Percentiles rank a stretch among this genome's conserved stretches.
phyloP scores from a whole-genome alignment of 2,113 vertebrate species.

The Pseudorhombus dupliciocellatus region DNA sequence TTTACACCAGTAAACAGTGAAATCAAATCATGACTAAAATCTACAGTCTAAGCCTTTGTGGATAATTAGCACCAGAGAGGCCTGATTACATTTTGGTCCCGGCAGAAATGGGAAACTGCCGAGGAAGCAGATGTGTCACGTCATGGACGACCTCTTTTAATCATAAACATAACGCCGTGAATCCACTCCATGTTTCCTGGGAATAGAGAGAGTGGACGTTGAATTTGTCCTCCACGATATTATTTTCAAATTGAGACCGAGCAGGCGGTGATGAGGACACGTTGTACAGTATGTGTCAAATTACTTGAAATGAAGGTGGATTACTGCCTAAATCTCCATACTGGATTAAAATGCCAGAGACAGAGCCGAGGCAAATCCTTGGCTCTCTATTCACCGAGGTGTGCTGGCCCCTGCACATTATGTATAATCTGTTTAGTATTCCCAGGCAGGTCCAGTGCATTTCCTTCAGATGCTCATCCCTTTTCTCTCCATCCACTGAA shows the following conservation, averaged over 20 bases:
- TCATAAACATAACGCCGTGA: constrained; percentile 3
- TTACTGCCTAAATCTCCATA: constrained; percentile 72
- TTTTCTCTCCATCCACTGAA: constrained; percentile 63
- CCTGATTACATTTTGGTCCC: constrained; percentile 1
- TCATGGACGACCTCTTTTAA: not conserved
- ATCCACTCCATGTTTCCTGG: not conserved
- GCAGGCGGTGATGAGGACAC: constrained; percentile 5
- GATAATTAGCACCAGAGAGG: not conserved
- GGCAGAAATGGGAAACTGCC: not conserved
- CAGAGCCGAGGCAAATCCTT: constrained; percentile 78
- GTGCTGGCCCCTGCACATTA: constrained; percentile 52
- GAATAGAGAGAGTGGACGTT: not conserved
- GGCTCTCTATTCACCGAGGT: constrained; percentile 73
- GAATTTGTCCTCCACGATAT: not conserved
- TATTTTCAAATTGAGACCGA: constrained; percentile 18
- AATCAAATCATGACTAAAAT: not conserved
- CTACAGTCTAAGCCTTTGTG: not conserved
- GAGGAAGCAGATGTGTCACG: not conserved
- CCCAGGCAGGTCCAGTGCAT: constrained; percentile 80
- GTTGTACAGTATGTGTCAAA: constrained; percentile 51
- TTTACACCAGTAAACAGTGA: not conserved
- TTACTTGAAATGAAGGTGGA: constrained; percentile 66
- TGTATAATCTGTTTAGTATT: constrained; percentile 78
- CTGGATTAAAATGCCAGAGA: constrained; percentile 79
- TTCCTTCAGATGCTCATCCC: constrained; percentile 75